Base-by-base conservation (phyloP, 2,888 invertebrate genomes). In the Drosophila hamatofila region DNA sequence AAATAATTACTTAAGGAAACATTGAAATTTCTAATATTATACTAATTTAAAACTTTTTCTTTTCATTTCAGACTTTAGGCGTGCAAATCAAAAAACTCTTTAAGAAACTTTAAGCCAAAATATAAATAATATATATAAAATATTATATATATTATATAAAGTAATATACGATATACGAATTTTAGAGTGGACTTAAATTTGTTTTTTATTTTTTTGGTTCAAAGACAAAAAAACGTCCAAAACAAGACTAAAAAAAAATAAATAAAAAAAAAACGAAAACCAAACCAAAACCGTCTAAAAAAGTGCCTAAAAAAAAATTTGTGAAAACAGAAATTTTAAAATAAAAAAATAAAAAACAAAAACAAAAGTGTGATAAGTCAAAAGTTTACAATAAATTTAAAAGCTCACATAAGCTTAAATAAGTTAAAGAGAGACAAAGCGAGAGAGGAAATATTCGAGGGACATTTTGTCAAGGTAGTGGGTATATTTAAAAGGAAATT, bases 251-350 rank as follows among this genome's bases (percentile, higher is more conserved):
- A 30, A 55, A 65, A 21, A 7, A 14, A 21, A 61, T 30, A 49
- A 35, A 23, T 9, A 25, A 52, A 51, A 16, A 56, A 44, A 70
- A 72, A 75, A 61, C 57, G 75, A 55, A 77, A 81, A 81, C 83
- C 84, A 85, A 84, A 84, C 72, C 81, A 81, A 86, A 84, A 84
- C 88, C 88, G 89, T 88, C 88, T 61, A 83, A 61, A 71, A 80
- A 88, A 88, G 88, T 88, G 88, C 88, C 88, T 88, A 83, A 48
- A 81, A 70, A 23, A 59, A 48, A 74, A 66, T 25, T 52, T 46
- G 52, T 76, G 71, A 56, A 65, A 80, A 57, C 18, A 33, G 23
- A 52, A 44, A 49, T 51, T 64, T 16, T 44, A 55, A 49, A 25
- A 16, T 14, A 33, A 39, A 35, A 18, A 30, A 57, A 37, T 7